Percentiles rank a stretch among this genome's conserved stretches.
These are phyloP conservation scores for Pelvicachromis taeniatus DNA, from an alignment of 2,113 vertebrate genomes.

Conservation along the genomic window DNA sequence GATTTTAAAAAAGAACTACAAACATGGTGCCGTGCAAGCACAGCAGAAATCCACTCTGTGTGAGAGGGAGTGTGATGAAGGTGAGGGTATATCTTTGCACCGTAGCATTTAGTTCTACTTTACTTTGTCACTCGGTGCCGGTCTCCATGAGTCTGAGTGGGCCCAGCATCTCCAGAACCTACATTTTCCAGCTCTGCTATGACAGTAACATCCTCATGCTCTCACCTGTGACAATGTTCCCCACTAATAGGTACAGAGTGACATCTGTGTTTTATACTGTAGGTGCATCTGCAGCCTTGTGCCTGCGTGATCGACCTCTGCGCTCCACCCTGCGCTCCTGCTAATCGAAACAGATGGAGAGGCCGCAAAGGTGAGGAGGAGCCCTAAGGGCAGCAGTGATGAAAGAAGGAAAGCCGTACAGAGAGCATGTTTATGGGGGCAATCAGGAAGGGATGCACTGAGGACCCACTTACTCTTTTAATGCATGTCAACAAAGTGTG, in stretches of 20 bases:
- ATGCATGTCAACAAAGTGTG: not conserved
- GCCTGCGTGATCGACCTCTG: slow-evolving; percentile 20
- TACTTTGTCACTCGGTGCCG: not conserved
- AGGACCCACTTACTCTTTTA: not conserved
- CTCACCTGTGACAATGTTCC: not conserved
- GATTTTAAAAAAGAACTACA: not conserved
- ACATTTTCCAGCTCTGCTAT: not conserved
- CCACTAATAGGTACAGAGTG: slow-evolving; percentile 2
- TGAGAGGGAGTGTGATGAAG: not conserved
- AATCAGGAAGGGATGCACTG: not conserved
- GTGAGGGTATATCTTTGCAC: not conserved
- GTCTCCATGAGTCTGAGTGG: not conserved
- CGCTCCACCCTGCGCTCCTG: slow-evolving; percentile 34
- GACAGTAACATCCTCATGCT: not conserved
- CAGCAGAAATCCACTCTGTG: not conserved
- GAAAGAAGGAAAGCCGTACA: slow-evolving; percentile 9
- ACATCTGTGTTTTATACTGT: not conserved
- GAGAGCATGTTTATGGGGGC: not conserved
- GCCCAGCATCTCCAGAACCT: not conserved
- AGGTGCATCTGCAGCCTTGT: slow-evolving; percentile 30
- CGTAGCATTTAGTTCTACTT: not conserved
- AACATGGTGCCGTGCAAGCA: not conserved
- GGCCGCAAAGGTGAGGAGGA: slow-evolving; percentile 17
- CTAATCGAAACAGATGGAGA: slow-evolving; percentile 66
- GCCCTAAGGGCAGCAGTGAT: slow-evolving; percentile 17